These are phyloP conservation scores for Odontophorus gujanensis DNA, from an alignment of 2,113 vertebrate genomes.

Conservation along the genomic window DNA sequence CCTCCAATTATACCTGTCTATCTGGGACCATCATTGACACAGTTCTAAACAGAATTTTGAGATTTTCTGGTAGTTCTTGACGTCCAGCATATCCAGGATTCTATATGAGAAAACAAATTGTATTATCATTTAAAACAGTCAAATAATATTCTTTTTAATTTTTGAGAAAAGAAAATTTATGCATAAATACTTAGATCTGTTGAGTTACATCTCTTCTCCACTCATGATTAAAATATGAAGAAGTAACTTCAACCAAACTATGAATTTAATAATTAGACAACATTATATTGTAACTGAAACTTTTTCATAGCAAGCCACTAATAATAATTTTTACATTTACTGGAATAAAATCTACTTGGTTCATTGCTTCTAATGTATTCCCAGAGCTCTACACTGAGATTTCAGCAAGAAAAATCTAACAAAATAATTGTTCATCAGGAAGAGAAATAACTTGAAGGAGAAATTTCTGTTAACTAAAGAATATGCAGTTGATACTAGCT, in stretches of 20 bases:
- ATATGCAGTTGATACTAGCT: neutral
- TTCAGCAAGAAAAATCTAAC: neutral
- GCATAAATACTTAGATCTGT: neutral
- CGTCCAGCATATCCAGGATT: slow-evolving; percentile 92
- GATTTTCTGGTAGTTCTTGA: slow-evolving; percentile 91
- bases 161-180: neutral
- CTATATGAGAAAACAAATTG: slow-evolving; percentile 64
- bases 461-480: neutral
- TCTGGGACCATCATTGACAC: slow-evolving; percentile 95
- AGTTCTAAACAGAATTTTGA: slow-evolving; percentile 87
- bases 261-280: neutral
- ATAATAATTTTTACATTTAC: neutral
- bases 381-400: neutral
- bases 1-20: slow-evolving; percentile 78
- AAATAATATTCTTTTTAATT: neutral
- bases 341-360: neutral
- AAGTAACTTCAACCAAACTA: neutral
- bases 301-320: neutral
- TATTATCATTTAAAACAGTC: neutral
- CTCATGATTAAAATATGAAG: neutral
- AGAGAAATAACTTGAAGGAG: too few relatives aligned
- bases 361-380: neutral
- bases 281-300: neutral
- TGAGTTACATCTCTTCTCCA: neutral
- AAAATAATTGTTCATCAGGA: neutral